phyloP scores from a whole-genome alignment of 2,113 vertebrate species.

The cat (Felis catus) region DNA sequence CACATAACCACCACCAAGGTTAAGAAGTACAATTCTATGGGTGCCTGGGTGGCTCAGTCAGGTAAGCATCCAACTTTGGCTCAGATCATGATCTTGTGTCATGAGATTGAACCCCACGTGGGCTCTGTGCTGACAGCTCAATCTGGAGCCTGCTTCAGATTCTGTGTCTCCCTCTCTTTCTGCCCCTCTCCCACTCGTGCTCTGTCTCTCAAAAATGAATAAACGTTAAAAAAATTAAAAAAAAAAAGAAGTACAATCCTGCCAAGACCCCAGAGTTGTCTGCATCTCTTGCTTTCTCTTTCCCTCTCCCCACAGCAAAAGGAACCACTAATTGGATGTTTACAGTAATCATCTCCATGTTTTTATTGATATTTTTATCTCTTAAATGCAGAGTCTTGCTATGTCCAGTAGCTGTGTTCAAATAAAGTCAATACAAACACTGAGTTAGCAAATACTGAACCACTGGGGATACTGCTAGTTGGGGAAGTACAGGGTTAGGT shows the following conservation, averaged over 20 bases:
- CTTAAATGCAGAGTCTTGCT: not conserved
- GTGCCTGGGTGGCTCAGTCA: too few relatives aligned
- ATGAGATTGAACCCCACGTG: too few relatives aligned
- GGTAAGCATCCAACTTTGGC: too few relatives aligned
- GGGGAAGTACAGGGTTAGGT: not conserved
- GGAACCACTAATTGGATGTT: not conserved
- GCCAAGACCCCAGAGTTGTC: not conserved
- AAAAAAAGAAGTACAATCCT: not conserved
- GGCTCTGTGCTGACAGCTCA: too few relatives aligned
- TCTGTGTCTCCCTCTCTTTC: too few relatives aligned
- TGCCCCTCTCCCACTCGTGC: too few relatives aligned
- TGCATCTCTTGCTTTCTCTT: not conserved
- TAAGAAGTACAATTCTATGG: not conserved
- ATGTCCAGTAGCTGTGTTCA: not conserved
- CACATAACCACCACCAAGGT: not conserved
- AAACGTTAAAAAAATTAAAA: too few relatives aligned
- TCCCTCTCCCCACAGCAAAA: not conserved
- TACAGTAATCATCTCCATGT: not conserved
- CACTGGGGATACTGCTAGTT: not conserved
- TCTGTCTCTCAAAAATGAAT: too few relatives aligned
- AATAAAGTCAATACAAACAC: not conserved
- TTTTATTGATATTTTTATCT: not conserved
- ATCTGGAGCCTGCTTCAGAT: too few relatives aligned
- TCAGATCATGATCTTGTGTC: too few relatives aligned
- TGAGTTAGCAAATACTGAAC: not conserved